Conservation (phyloP, 37 sponge, comb jelly and placozoan genomes). For the Agelas oroides region DNA sequence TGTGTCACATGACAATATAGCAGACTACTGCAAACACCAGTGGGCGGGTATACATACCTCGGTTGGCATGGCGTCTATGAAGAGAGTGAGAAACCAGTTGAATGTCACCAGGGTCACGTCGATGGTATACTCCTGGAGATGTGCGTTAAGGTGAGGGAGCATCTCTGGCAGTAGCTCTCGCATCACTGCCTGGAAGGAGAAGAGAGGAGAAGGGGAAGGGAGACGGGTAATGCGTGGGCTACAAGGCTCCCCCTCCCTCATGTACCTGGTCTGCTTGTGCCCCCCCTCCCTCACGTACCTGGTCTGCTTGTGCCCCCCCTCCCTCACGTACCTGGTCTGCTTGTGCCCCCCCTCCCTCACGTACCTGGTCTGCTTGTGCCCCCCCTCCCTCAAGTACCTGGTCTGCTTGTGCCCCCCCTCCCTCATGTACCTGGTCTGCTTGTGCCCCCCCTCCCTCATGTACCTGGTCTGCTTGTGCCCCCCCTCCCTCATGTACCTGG, state of each 20-base stretch:
- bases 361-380: conserved; percentile 81
- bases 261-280: conserved; percentile 60
- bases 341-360: too few species aligned
- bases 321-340: too few species aligned
- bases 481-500: too few species aligned
- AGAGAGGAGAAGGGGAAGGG: neutral
- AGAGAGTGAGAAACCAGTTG: conserved; percentile 87
- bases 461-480: too few species aligned
- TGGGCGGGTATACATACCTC: conserved; percentile 41
- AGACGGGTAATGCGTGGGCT: neutral
- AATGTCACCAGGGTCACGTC: conserved; percentile 73
- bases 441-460: too few species aligned
- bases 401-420: conserved; percentile 71
- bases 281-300: too few species aligned
- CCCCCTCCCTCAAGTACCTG: too few species aligned
- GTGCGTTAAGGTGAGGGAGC: conserved; percentile 48
- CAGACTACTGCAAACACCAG: too few species aligned
- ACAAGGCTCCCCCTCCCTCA: too few species aligned
- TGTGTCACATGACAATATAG: too few species aligned
- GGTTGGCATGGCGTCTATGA: conserved; percentile 77
- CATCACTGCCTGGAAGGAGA: conserved; percentile 39
- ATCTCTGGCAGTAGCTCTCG: conserved; percentile 51
- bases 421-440: too few species aligned
- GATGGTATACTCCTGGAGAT: conserved; percentile 48
- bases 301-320: conserved; percentile 80